These are phyloP conservation scores for Corydoras maculifer DNA, from an alignment of 2,113 vertebrate genomes.

Conservation along the genomic window DNA sequence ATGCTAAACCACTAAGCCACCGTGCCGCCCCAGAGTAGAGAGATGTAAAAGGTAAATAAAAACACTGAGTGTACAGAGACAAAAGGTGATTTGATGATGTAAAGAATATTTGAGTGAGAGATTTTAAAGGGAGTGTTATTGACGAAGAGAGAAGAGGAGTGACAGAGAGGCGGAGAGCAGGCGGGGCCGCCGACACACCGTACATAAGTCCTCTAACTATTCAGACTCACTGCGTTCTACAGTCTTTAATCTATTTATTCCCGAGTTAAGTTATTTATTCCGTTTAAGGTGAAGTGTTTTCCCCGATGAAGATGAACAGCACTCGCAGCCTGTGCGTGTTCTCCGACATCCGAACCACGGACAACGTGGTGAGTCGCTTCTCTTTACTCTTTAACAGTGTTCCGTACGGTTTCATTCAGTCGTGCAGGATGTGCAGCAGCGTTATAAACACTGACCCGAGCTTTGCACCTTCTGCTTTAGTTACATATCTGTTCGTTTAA, in stretches of 20 bases:
- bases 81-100: not conserved
- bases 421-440: too few relatives aligned
- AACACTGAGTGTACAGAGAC: too few relatives aligned
- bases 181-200: not conserved
- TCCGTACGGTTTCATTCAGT: too few relatives aligned
- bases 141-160: not conserved
- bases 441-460: too few relatives aligned
- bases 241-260: not conserved
- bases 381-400: not conserved
- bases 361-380: not conserved
- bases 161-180: not conserved
- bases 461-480: too few relatives aligned
- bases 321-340: not conserved
- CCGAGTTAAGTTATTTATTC: not conserved
- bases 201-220: not conserved
- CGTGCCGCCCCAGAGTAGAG: too few relatives aligned
- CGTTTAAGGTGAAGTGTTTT: not conserved
- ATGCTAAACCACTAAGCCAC: too few relatives aligned
- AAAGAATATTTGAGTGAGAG: not conserved
- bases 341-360: not conserved
- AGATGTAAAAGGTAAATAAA: too few relatives aligned
- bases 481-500: too few relatives aligned
- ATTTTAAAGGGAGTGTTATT: not conserved
- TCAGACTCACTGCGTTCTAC: not conserved
- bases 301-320: not conserved